These are phyloP conservation scores for Drosophila nr. perissopoda DNA, from an alignment of 2,888 invertebrate genomes.

Conservation along the genomic window DNA sequence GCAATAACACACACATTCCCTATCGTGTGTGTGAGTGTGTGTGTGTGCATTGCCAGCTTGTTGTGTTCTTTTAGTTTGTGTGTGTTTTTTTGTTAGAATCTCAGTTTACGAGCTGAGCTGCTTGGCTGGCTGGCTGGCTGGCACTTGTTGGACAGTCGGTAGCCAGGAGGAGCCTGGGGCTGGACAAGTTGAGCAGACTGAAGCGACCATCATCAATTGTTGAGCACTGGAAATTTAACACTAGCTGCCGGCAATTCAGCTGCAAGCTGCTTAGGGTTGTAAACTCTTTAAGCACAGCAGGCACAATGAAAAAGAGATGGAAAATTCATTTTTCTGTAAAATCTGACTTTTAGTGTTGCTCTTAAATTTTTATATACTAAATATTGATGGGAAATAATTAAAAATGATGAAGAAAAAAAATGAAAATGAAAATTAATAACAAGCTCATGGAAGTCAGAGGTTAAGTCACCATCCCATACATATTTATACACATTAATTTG, in stretches of 20 bases:
- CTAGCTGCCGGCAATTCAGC: conserved; percentile 4
- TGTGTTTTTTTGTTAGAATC: not conserved
- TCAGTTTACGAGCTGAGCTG: conserved; percentile 32
- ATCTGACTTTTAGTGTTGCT: not conserved
- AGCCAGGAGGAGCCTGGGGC: not conserved
- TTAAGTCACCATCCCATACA: not conserved
- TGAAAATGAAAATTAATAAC: not conserved
- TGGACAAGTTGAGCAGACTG: conserved; percentile 1
- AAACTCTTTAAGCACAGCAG: not conserved
- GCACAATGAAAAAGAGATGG: not conserved
- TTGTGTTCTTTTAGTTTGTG: conserved; percentile 14
- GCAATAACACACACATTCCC: conserved; percentile 10
- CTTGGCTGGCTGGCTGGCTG: not conserved
- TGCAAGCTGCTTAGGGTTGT: not conserved
- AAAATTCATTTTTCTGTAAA: not conserved
- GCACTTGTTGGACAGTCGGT: conserved; percentile 29
- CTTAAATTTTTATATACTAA: not conserved
- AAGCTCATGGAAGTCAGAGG: not conserved
- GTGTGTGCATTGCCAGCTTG: conserved; percentile 21
- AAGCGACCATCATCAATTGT: conserved; percentile 14
- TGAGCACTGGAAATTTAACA: conserved; percentile 1
- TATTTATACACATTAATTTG: not conserved
- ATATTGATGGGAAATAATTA: not conserved
- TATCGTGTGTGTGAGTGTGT: not conserved
- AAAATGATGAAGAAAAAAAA: not conserved